A percentile compares a stretch with the other conserved stretches of the same genome.
These are phyloP conservation scores for Malacoraja senta DNA, from an alignment of 2,797 vertebrate genomes.

Conservation along the genomic window DNA sequence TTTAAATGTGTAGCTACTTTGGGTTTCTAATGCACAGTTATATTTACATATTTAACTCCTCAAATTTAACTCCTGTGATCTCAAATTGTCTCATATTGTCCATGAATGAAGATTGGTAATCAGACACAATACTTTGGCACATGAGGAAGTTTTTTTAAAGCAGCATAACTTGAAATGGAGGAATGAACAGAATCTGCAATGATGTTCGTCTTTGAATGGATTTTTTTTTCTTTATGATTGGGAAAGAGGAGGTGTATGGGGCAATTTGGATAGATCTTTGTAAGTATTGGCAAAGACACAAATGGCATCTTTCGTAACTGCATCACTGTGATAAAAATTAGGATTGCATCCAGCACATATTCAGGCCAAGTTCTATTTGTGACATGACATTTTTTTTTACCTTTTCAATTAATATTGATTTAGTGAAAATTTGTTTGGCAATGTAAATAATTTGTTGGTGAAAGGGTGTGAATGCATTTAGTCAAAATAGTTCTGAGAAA, in stretches of 20 bases:
- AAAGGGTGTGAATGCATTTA: not conserved
- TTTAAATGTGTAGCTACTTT: too few relatives aligned
- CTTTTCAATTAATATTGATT: not conserved
- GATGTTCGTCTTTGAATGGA: not conserved
- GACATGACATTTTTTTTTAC: not conserved
- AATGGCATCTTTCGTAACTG: not conserved
- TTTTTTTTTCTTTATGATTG: too few relatives aligned
- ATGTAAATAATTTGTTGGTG: not conserved
- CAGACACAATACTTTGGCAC: not conserved
- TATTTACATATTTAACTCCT: too few relatives aligned
- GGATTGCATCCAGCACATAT: not conserved
- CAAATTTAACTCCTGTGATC: too few relatives aligned
- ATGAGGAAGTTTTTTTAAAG: not conserved
- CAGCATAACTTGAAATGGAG: not conserved
- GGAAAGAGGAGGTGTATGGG: not conserved
- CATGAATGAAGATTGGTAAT: not conserved
- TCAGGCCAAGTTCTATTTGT: not conserved
- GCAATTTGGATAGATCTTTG: not conserved
- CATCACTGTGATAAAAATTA: not conserved
- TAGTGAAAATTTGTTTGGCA: conserved; percentile 2
- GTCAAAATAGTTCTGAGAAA: not conserved
- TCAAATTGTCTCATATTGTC: too few relatives aligned
- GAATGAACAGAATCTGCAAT: not conserved
- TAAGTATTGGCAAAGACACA: not conserved
- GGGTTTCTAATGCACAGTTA: too few relatives aligned